Evolutionary conservation across 2,797 vertebrate genomes (phyloP), one percentile per base, ranked within the genome.

Genomic region (Hephaestus fuliginosus): DNA sequence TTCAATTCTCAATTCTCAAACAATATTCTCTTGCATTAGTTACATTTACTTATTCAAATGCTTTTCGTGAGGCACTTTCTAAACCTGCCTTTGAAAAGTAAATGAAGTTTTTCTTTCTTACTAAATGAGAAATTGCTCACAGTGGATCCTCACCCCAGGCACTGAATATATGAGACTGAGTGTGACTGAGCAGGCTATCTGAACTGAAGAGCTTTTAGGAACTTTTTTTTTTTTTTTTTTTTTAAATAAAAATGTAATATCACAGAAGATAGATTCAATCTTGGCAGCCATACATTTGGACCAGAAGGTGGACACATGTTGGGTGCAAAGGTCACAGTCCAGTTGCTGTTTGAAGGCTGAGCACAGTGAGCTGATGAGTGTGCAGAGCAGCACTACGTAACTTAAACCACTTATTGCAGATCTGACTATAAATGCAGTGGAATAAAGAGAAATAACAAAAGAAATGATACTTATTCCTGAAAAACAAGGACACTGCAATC

Each of bases 321-420:
- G 30, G 46, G 18, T 4, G 1, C 49, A 49, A 22, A 20, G 39
- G 41, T 2, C 46, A 53, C 28, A 44, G 66, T 76, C 44, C 77
- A 58, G 33, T 58, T 33, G 9, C 53, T 44, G 22, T 55, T 56
- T 63, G 71, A 58, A 52, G 52, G 25, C 55, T 46, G 48, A 55
- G 46, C 33, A 76, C 33, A 41, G 5, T 7, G 5, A 44, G 22
- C 14, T 17, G 15, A 30, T 36, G 25, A 43, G 56, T 36, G 22
- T 51, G 7, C 58, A 72, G 25, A 70, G 22, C 39, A 51, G 7
- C 43, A 43, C 17, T 12, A 17, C 30, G 56, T 36, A 18, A 63
- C 13, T 70, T 46, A 48, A 74, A 68, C 13, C 49, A 64, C 8
- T 53, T 10, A 53, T 2, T 41, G 58, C 49, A 69, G 18, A 64